Conservation (phyloP, 2,888 invertebrate genomes). For the Microdon myrmicae region DNA sequence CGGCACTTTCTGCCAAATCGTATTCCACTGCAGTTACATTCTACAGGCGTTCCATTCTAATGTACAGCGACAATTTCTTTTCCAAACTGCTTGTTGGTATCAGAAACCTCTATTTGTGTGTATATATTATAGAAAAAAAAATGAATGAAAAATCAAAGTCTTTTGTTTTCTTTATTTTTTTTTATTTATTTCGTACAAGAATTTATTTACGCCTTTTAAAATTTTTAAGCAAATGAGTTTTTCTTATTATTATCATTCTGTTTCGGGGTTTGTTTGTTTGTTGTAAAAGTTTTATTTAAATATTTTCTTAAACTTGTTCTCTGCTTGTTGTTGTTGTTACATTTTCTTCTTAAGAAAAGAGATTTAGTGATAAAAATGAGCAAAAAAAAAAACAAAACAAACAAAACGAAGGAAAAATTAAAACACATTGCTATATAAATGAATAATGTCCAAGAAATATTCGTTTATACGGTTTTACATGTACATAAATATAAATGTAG, state of each 20-base stretch:
- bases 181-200: constrained; percentile 47
- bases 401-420: constrained; percentile 5
- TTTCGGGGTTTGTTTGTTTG: constrained; percentile 49
- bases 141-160: background rate
- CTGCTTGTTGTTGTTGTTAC: constrained; percentile 6
- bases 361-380: constrained; percentile 28
- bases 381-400: constrained; percentile 23
- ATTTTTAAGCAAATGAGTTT: constrained; percentile 49
- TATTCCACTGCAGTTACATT: no score
- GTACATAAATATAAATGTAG: constrained; percentile 22
- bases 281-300: constrained; percentile 43
- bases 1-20: no score
- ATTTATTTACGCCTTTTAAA: constrained; percentile 48
- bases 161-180: constrained; percentile 20
- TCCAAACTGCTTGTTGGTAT: background rate
- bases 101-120: background rate
- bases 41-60: no score
- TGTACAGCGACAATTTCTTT: no score
- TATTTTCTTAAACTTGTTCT: constrained; percentile 26
- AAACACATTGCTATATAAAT: constrained; percentile 10
- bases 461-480: constrained; percentile 32
- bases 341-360: constrained; percentile 10
- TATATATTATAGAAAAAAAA: background rate
- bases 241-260: constrained; percentile 45
- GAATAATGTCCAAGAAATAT: constrained; percentile 32